Conservation (phyloP, 2,888 invertebrate species). For the Tricholauxania praeusta region DNA sequence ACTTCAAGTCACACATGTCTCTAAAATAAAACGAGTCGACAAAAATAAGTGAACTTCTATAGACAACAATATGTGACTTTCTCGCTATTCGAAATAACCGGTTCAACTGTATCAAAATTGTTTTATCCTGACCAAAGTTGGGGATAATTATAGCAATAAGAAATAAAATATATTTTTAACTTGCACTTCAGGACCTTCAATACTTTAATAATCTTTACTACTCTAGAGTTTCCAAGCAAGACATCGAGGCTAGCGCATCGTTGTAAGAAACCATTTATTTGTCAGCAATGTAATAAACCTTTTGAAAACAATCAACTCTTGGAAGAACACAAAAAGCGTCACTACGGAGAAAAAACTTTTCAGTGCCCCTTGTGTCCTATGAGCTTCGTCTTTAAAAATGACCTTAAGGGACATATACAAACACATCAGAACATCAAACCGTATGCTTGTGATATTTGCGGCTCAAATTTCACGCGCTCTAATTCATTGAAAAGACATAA, state of each 20-base stretch:
- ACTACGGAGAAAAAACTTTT: conserved; percentile 71
- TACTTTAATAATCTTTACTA: too few species aligned
- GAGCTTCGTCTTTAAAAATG: conserved; percentile 71
- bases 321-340: conserved; percentile 72
- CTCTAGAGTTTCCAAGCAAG: conserved; percentile 69
- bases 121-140: too few species aligned
- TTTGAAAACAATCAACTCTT: conserved; percentile 70
- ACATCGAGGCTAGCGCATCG: conserved; percentile 71
- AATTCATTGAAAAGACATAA: conserved; percentile 74
- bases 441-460: conserved; percentile 75
- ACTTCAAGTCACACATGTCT: too few species aligned
- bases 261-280: conserved; percentile 71
- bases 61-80: too few species aligned
- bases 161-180: not conserved
- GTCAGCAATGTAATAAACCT: conserved; percentile 72
- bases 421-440: conserved; percentile 72
- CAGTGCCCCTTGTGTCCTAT: conserved; percentile 72
- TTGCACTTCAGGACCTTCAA: too few species aligned
- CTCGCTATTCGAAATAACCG: too few species aligned
- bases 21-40: too few species aligned
- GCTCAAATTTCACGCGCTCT: conserved; percentile 72
- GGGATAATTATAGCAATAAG: not conserved
- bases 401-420: conserved; percentile 68
- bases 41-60: too few species aligned
- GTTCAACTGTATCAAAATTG: too few species aligned